Conservation (phyloP, 1,140 invertebrate genomes). For the Aricia agestis region DNA sequence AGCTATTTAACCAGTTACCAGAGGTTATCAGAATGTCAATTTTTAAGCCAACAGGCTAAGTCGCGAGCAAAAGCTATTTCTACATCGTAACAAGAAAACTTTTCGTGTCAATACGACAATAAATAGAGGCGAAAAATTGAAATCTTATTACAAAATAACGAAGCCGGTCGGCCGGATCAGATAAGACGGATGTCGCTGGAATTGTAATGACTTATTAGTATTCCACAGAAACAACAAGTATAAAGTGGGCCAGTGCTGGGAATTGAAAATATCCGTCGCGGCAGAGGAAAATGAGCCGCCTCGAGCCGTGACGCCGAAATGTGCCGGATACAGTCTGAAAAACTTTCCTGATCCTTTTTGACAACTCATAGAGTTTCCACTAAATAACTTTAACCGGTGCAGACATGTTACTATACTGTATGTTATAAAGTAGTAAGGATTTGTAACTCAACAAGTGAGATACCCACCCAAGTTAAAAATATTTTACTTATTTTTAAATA, state of each 20-base stretch:
- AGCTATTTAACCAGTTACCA: no score
- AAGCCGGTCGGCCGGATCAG: background rate
- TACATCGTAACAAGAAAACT: slow-evolving; percentile 18
- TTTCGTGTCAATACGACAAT: background rate
- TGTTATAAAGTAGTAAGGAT: no score
- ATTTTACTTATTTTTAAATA: no score
- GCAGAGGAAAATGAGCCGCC: slow-evolving; percentile 63
- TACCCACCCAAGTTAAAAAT: no score
- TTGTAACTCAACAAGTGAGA: no score
- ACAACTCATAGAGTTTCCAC: no score
- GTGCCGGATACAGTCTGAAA: background rate
- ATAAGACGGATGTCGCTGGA: slow-evolving; percentile 38
- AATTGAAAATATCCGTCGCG: slow-evolving; percentile 74
- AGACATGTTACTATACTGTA: no score
- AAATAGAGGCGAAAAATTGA: background rate
- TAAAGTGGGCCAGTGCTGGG: slow-evolving; percentile 65
- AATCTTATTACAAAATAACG: slow-evolving; percentile 5
- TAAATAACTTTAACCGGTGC: no score
- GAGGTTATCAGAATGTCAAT: no score
- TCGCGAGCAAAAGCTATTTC: no score
- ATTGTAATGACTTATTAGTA: slow-evolving; percentile 68
- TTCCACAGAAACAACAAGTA: slow-evolving; percentile 70
- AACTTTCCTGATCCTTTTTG: background rate
- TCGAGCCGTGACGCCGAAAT: slow-evolving; percentile 54
- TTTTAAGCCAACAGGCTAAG: no score